Evolutionary conservation across 2,888 invertebrate genomes (phyloP).

Genomic region (Conchocele bisecta): DNA sequence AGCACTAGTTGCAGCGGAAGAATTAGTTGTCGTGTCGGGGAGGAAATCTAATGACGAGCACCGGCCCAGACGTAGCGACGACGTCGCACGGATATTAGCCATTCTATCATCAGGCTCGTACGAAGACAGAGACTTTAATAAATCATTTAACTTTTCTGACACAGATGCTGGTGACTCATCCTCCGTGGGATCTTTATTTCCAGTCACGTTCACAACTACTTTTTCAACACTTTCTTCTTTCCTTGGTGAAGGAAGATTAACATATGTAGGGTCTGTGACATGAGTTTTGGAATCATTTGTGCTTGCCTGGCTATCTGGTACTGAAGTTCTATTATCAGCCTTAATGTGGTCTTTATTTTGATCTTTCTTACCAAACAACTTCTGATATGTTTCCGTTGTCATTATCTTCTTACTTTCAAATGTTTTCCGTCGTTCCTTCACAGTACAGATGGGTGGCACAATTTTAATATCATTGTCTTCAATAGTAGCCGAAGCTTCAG

Average conservation of each 20-base stretch:
- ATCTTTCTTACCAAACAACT: too few species aligned
- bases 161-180: conserved; percentile 73
- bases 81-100: conserved; percentile 58
- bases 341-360: too few species aligned
- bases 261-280: too few species aligned
- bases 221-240: too few species aligned
- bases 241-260: too few species aligned
- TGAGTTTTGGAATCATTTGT: too few species aligned
- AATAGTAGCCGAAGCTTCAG: conserved; percentile 56
- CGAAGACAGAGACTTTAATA: conserved; percentile 70
- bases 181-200: neutral
- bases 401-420: conserved; percentile 30
- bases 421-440: conserved; percentile 54
- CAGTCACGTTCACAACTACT: neutral
- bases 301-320: too few species aligned
- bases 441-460: conserved; percentile 69
- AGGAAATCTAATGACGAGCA: conserved; percentile 55
- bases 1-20: conserved; percentile 35
- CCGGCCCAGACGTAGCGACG: conserved; percentile 56
- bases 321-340: too few species aligned
- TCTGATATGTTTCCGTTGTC: conserved; percentile 3
- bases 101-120: conserved; percentile 50
- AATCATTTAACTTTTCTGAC: conserved; percentile 72
- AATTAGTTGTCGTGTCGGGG: conserved; percentile 13
- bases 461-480: conserved; percentile 70